These are phyloP conservation scores for Callionymus lyra DNA, from an alignment of 2,113 vertebrate genomes.

Conservation along the genomic window DNA sequence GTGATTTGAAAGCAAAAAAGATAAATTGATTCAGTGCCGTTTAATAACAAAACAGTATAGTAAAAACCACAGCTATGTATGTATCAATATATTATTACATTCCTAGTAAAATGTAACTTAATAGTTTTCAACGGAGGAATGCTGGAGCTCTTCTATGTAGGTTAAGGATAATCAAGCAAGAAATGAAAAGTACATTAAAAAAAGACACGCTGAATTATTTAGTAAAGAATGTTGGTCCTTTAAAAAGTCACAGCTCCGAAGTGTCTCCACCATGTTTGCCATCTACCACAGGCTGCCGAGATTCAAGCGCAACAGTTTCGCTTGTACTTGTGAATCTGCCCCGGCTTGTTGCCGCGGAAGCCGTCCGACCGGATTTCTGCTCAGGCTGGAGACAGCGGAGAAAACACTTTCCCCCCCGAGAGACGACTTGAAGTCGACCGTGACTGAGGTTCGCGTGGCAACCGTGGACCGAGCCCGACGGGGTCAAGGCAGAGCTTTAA, in stretches of 20 bases:
- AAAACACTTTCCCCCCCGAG: constrained; percentile 7
- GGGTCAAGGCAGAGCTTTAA: neutral
- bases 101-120: no score
- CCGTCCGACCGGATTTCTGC: constrained; percentile 51
- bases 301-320: constrained; percentile 23
- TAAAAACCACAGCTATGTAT: no score
- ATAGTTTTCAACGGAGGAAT: no score
- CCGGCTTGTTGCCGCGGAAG: constrained; percentile 47
- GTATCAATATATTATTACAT: no score
- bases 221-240: no score
- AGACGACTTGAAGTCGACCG: constrained; percentile 2
- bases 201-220: no score
- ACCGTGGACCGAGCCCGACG: neutral
- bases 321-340: constrained; percentile 29
- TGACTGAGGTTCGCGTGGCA: constrained; percentile 1
- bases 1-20: no score
- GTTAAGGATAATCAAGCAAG: no score
- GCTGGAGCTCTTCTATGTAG: no score
- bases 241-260: neutral
- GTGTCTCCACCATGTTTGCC: neutral
- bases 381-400: constrained; percentile 4
- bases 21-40: no score
- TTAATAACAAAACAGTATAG: no score
- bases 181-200: no score
- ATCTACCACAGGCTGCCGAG: neutral